Evolutionary conservation across 2,797 vertebrate species (phyloP).

Genomic region (Lophotriccus pileatus): DNA sequence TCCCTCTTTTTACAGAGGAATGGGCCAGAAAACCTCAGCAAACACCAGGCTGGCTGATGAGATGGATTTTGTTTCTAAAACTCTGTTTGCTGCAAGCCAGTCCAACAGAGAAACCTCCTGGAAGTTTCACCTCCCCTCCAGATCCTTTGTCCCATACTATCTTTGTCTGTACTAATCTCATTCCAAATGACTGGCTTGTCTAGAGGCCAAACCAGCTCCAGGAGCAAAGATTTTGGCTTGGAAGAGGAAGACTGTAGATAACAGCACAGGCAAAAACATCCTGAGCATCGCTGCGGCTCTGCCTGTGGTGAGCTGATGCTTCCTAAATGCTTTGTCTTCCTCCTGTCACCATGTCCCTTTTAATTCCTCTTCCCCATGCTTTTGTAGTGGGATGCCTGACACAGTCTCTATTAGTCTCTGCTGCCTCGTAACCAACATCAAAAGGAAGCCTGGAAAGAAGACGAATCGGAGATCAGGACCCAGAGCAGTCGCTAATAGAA

Average conservation of each 20-base stretch:
- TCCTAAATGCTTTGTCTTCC: background rate
- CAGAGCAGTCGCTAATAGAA: background rate
- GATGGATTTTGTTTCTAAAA: background rate
- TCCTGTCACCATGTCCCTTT: background rate
- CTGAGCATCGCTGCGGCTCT: background rate
- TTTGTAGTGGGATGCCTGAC: background rate
- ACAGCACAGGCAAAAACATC: background rate
- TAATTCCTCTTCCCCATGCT: background rate
- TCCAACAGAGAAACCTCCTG: background rate
- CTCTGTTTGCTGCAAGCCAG: background rate
- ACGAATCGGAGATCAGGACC: conserved; percentile 24
- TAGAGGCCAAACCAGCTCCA: background rate
- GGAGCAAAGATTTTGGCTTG: background rate
- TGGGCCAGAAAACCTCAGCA: background rate
- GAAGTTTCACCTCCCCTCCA: background rate
- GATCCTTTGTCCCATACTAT: background rate
- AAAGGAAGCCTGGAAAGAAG: conserved; percentile 16
- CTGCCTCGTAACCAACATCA: conserved; percentile 28
- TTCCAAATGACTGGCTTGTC: background rate
- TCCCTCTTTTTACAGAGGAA: background rate
- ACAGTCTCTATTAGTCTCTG: background rate
- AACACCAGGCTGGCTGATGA: background rate
- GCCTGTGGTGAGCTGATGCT: background rate
- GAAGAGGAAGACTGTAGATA: background rate
- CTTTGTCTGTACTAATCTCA: background rate